Conservation (phyloP, 2,888 invertebrate species). For the Zootermopsis nevadensis region DNA sequence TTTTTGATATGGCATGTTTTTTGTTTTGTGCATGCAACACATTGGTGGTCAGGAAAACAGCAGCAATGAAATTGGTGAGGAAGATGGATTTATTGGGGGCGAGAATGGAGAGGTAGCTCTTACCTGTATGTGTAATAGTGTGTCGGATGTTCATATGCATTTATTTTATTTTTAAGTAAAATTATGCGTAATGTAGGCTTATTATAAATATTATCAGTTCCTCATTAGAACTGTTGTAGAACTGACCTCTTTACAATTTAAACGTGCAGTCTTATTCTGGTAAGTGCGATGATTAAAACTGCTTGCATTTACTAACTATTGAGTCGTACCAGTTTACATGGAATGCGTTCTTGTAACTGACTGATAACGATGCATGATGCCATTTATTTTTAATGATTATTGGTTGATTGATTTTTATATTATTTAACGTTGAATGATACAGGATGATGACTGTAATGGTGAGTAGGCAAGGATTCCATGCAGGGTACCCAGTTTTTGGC, state of each 20-base stretch:
- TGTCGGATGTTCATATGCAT: background rate
- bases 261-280: background rate
- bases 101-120: constrained; percentile 48
- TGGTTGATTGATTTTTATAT: too few species aligned
- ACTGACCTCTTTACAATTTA: background rate
- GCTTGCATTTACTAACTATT: background rate
- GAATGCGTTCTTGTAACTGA: too few species aligned
- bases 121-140: background rate
- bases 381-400: too few species aligned
- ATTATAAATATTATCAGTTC: background rate
- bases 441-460: too few species aligned
- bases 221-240: background rate
- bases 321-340: background rate
- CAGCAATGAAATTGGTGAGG: constrained; percentile 48
- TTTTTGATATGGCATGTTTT: constrained; percentile 53
- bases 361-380: too few species aligned
- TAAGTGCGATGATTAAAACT: background rate
- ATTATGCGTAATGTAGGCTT: too few species aligned
- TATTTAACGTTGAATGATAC: too few species aligned
- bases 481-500: too few species aligned
- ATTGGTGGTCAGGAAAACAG: constrained; percentile 45
- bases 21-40: constrained; percentile 52
- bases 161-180: background rate
- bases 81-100: constrained; percentile 50
- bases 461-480: too few species aligned